These are phyloP conservation scores for Microcebus lehilahytsara DNA, from an alignment of 2,113 vertebrate genomes.

Conservation along the genomic window DNA sequence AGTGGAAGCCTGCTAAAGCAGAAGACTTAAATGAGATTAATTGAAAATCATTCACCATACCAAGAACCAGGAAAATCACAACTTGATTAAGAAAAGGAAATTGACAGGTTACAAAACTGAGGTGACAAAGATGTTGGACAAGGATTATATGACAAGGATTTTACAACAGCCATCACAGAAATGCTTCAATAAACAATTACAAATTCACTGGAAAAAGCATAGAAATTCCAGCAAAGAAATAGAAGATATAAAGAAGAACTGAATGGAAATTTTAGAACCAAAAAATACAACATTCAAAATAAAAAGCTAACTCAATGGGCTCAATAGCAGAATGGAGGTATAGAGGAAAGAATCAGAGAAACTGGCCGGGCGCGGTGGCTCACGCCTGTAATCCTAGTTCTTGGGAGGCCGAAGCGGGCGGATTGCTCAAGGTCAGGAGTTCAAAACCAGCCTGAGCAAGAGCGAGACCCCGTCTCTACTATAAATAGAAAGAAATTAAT, in stretches of 20 bases:
- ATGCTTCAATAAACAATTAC: neutral
- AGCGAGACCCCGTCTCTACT: too few species aligned
- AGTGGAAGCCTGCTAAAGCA: neutral
- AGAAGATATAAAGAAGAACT: neutral
- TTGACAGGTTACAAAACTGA: neutral
- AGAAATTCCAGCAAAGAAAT: neutral
- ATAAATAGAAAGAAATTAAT: too few species aligned
- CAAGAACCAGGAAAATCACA: neutral
- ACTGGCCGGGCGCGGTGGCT: too few species aligned
- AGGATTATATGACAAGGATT: neutral
- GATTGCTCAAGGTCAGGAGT: too few species aligned
- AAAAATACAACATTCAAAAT: constrained; percentile 32
- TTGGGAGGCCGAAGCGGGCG: too few species aligned
- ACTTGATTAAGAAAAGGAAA: constrained; percentile 29
- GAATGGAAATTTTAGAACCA: neutral
- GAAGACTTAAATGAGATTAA: constrained; percentile 8
- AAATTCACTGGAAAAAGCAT: neutral
- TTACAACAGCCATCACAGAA: neutral
- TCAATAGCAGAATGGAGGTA: neutral
- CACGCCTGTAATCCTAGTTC: too few species aligned
- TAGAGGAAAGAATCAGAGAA: neutral
- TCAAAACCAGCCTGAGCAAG: too few species aligned
- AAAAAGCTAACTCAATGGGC: constrained; percentile 12
- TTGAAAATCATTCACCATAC: neutral
- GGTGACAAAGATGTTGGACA: neutral